Conservation (phyloP, 2,888 invertebrate genomes). For the Sussaba pulchella region DNA sequence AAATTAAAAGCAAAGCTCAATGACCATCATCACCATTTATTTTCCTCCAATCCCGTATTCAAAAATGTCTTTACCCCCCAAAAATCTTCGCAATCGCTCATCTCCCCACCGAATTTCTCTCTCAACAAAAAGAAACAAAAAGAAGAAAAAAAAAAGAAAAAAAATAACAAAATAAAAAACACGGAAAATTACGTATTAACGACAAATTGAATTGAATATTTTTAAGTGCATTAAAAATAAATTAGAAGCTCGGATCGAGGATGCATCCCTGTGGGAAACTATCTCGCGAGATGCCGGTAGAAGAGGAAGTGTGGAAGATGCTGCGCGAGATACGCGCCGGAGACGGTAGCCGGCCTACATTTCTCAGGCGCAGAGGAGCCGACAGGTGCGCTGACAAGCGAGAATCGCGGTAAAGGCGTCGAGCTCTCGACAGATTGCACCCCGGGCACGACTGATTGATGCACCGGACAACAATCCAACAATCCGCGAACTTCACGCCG, state of each 20-base stretch:
- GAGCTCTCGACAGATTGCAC: constrained; percentile 80
- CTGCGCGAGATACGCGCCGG: constrained; percentile 28
- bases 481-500: constrained; percentile 65
- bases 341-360: constrained; percentile 74
- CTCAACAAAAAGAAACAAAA: no score
- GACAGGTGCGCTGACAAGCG: constrained; percentile 83
- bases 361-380: constrained; percentile 64
- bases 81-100: no score
- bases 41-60: no score
- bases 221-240: not conserved
- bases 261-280: constrained; percentile 43
- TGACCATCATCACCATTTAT: no score
- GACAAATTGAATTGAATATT: not conserved
- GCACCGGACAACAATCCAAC: constrained; percentile 73
- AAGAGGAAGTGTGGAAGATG: constrained; percentile 27
- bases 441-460: constrained; percentile 79
- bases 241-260: not conserved
- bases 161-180: no score
- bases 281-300: constrained; percentile 50
- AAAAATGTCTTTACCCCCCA: no score
- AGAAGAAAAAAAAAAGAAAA: no score
- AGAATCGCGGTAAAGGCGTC: constrained; percentile 79
- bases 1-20: no score
- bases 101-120: no score
- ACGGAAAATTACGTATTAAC: no score